Percentiles rank a stretch among this genome's conserved stretches.
Conservation (phyloP, 2,797 vertebrate species). For the Syngnathus rostellatus region DNA sequence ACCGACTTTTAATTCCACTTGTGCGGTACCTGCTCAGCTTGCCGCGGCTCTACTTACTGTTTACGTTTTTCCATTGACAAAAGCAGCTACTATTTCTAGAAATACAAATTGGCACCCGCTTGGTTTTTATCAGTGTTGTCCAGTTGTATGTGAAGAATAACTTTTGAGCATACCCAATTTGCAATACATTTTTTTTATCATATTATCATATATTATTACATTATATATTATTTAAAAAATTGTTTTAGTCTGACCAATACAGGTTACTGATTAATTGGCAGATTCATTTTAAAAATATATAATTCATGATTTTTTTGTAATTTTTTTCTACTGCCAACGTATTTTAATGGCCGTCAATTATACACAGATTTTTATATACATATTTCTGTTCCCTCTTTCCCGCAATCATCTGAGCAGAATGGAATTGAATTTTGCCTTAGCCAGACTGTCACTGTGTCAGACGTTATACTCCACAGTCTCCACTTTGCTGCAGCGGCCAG, state of each 20-base stretch:
- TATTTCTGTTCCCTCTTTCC: too few relatives aligned
- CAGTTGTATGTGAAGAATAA: too few relatives aligned
- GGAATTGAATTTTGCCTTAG: not conserved
- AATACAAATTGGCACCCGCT: not conserved
- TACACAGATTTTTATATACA: too few relatives aligned
- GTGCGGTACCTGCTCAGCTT: not conserved
- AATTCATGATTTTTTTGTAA: too few relatives aligned
- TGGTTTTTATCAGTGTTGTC: not conserved
- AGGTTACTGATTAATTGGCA: too few relatives aligned
- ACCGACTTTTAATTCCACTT: not conserved
- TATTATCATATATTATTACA: too few relatives aligned
- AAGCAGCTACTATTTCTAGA: not conserved
- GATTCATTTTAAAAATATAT: too few relatives aligned
- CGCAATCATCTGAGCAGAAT: not conserved
- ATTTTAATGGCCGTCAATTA: too few relatives aligned
- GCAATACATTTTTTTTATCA: not conserved
- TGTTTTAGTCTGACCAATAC: too few relatives aligned
- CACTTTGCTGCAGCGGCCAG: not conserved
- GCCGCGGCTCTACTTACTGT: not conserved
- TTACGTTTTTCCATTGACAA: not conserved
- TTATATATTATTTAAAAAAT: too few relatives aligned
- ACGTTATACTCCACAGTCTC: not conserved
- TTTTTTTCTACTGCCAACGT: too few relatives aligned
- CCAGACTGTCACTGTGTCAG: not conserved
- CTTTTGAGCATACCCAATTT: not conserved